Evolutionary conservation across 1,140 invertebrate genomes (phyloP), one percentile per base, ranked within the genome.

Genomic region (Diabrotica undecimpunctata): DNA sequence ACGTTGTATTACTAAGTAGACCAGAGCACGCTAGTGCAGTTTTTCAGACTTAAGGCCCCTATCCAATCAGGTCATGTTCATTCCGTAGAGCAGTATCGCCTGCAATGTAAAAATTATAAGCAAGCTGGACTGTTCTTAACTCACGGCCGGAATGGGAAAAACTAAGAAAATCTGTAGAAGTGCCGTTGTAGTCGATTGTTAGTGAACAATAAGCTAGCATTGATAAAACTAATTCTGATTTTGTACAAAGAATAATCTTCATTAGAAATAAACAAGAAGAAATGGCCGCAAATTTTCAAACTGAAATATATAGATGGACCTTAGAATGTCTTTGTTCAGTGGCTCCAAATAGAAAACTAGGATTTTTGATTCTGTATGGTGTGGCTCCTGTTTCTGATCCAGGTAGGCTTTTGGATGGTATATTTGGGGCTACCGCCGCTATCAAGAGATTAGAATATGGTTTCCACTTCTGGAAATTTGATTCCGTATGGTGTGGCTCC

Each of bases 381-480:
- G 60, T 81, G 5, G 78, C 77, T 56, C 64, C 77, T 62, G 78
- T 82, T 66, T 79, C 83, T 62, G 82, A 88, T 55, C 79, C 83
- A 14, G 77, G 82, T 5, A 79, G 80, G 76, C 74, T 91, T 70
- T 84, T 89, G 62, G 78, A 85, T 55, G 83, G 86, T 0, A 73
- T 89, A 13, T 80, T 74, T 38, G 79, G 81, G 13, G 83, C 55
- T n/a, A 57, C 55, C 5, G 14, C 55, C 5, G 55, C 55, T n/a
- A 37, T 36, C 37, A 11, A n/a, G 35, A 57, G 11, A 12, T 54
- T n/a, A 12, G 55, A 57, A 9, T 59, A 59, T 41, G 86, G 86
- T 3, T 78, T 87, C 62, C 86, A 86, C 46, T 66, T 87, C 8
- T 91, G 88, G 88, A 86, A 88, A n/a, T n/a, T n/a, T 78, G 70